Evolutionary conservation across 2,113 vertebrate species (phyloP), one percentile per base, ranked within the genome.

Genomic region (Girardinichthys multiradiatus): DNA sequence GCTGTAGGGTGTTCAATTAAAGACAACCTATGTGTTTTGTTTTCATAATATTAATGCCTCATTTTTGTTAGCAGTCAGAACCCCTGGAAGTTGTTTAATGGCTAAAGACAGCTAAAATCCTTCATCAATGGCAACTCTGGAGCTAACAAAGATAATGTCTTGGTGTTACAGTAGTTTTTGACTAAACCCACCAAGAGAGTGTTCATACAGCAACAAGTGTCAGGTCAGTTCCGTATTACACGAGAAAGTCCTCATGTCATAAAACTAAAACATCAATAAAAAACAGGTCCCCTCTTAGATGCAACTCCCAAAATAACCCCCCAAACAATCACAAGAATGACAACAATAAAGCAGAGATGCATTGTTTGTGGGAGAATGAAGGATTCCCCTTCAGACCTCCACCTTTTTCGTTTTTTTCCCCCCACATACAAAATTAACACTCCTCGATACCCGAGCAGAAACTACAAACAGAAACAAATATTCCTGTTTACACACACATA

Each of bases 401-500:
- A 81, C 77, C 80, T 76, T 84, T 54, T 66, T 70, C 31, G 26
- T 11, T 74, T 62, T 77, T 42, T 17, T 5, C 4, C 59, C 74
- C 77, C 79, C 35, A 73, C 61, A 37, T 85, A 89, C 69, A 90
- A 87, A 86, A 86, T 74, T 73, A 83, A 77, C 80, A 57, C 71
- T 63, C 64, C 57, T 57, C 64, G 51, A 80, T 67, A 70, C 57
- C 75, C 70, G 75, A 87, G 87, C 82, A 85, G 68, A 87, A 89
- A 85, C 76, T 79, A 30, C 91, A 90, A 93, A 90, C 76, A 87
- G 84, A 89, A 81, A 85, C 83, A 89, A 81, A 85, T 83, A 87
- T 87, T 88, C 79, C 74, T 95, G 94, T 95, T 84, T 95, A 94
- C 94, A 95, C 60, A 78, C n/a, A n/a, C n/a, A n/a, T n/a, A n/a